Evolutionary conservation across 2,888 invertebrate species (phyloP).

Genomic region (Lingula anatina): DNA sequence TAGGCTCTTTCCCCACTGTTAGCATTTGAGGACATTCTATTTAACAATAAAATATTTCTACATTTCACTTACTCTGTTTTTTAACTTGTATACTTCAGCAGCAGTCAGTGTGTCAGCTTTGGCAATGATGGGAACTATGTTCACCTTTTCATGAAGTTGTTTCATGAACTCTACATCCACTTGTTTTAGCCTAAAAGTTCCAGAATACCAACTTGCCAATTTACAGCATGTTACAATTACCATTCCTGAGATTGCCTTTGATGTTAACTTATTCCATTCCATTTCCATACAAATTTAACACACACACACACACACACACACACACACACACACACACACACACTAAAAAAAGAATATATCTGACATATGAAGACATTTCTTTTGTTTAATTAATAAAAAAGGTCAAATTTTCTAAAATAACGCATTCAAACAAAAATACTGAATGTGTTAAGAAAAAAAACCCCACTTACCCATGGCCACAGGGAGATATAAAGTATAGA

Average conservation of each 20-base stretch:
- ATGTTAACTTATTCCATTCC: neutral
- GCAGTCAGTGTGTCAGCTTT: slow-evolving; percentile 90
- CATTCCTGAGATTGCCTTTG: neutral
- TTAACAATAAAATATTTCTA: neutral
- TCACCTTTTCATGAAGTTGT: no score
- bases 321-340: no score
- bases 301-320: neutral
- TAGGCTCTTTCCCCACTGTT: no score
- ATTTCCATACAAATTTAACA: neutral
- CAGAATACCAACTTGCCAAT: slow-evolving; percentile 1
- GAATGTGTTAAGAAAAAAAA: neutral
- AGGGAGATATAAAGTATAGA: slow-evolving; percentile 95
- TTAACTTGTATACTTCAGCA: slow-evolving; percentile 75
- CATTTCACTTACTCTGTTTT: slow-evolving; percentile 63
- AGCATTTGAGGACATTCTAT: no score
- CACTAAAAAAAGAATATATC: no score
- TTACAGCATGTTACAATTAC: no score
- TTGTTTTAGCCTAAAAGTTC: slow-evolving; percentile 69
- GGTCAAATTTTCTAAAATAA: no score
- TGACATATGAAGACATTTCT: no score
- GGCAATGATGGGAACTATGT: slow-evolving; percentile 88
- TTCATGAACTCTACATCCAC: slow-evolving; percentile 86
- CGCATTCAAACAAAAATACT: neutral
- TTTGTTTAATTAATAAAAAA: no score
- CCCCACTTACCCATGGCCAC: slow-evolving; percentile 81